phyloP scores from a whole-genome alignment of 1,140 invertebrate genomes.

The Scylla paramamosain region DNA sequence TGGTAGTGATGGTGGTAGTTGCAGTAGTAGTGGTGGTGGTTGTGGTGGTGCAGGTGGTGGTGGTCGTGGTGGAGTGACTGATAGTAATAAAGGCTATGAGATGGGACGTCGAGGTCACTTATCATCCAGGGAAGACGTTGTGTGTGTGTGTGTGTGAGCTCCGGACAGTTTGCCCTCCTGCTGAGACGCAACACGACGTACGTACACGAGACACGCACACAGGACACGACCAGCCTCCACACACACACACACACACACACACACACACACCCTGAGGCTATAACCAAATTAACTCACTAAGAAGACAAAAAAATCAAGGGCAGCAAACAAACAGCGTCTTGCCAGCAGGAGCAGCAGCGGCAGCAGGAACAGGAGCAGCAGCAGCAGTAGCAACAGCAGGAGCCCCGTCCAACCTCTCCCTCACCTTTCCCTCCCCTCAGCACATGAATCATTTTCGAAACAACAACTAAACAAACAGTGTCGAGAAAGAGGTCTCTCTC shows the following conservation, averaged over 20 bases:
- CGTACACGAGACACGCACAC: not conserved
- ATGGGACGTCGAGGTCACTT: not conserved
- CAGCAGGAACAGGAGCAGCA: not conserved
- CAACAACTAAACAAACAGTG: conserved; percentile 14
- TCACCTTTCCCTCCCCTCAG: not conserved
- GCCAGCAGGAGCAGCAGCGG: not conserved
- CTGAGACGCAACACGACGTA: not conserved
- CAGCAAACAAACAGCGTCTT: not conserved
- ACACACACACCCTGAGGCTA: not conserved
- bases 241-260: conserved; percentile 6
- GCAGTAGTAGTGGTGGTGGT: not conserved
- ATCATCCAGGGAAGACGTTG: not conserved
- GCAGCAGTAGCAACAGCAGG: not conserved
- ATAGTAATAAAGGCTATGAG: not conserved
- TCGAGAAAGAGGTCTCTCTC: not conserved
- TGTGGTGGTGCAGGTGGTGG: no score
- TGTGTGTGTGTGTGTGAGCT: not conserved
- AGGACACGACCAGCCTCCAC: not conserved
- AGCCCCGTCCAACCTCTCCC: not conserved
- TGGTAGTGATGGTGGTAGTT: not conserved
- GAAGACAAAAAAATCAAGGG: not conserved
- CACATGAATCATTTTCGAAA: conserved; percentile 2
- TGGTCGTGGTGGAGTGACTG: not conserved
- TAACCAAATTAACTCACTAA: not conserved
- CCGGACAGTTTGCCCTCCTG: not conserved